These are phyloP conservation scores for Cichladusa arquata DNA, from an alignment of 2,113 vertebrate genomes.

Conservation along the genomic window DNA sequence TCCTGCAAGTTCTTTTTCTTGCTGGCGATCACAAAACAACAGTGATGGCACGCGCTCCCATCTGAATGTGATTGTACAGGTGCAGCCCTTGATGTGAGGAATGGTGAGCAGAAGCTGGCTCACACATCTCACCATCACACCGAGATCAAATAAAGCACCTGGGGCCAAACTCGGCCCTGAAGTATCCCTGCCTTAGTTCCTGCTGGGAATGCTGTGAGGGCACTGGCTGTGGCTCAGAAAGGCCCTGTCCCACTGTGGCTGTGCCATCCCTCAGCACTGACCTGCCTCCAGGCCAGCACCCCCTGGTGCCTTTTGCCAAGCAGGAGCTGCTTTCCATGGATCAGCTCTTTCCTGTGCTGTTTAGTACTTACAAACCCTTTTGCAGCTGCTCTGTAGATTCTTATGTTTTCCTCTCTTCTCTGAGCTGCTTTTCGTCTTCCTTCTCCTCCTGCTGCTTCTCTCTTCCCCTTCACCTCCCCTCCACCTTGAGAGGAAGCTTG, in stretches of 20 bases:
- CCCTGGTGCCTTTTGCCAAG: neutral
- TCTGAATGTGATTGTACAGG: neutral
- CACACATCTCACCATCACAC: neutral
- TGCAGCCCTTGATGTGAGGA: neutral
- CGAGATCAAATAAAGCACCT: neutral
- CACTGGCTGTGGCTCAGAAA: neutral
- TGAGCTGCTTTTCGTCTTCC: neutral
- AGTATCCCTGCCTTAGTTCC: neutral
- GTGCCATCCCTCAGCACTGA: neutral
- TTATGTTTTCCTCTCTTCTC: neutral
- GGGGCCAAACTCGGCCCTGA: neutral
- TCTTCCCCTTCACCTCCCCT: neutral
- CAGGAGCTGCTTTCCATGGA: neutral
- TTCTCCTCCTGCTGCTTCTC: neutral
- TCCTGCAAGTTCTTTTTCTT: conserved; percentile 21
- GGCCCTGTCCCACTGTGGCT: fast-evolving
- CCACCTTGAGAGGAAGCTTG: neutral
- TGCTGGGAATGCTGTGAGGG: neutral
- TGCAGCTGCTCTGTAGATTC: neutral
- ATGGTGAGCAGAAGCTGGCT: neutral
- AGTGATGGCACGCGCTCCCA: neutral
- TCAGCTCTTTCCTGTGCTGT: neutral
- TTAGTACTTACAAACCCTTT: neutral
- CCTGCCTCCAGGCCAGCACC: neutral
- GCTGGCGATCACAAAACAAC: neutral